Evolutionary conservation across 92 coral and sea anemone genomes (phyloP).

Genomic region (Micromussa lordhowensis): DNA sequence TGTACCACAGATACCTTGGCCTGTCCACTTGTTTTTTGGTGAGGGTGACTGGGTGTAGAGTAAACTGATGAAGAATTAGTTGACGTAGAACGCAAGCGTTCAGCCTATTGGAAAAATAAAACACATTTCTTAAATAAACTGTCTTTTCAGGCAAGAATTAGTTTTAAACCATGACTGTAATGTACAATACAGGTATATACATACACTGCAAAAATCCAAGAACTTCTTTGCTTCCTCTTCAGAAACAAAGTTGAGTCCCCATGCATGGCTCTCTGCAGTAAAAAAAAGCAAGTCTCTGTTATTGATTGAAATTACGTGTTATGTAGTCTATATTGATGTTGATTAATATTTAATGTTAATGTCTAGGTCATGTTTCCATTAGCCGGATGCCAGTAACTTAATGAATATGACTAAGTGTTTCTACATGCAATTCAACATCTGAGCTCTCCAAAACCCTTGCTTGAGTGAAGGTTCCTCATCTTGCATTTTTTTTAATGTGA

Average conservation of each 20-base stretch:
- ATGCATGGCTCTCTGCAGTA: conserved; percentile 80
- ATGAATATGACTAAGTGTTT: no score
- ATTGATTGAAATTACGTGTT: no score
- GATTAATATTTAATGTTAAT: no score
- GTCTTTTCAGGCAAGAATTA: no score
- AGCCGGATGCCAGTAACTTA: no score
- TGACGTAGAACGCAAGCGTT: conserved; percentile 80
- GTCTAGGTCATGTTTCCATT: no score
- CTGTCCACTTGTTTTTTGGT: conserved; percentile 24
- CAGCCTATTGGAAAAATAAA: conserved; percentile 52
- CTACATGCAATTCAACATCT: no score
- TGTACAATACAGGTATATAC: conserved; percentile 27
- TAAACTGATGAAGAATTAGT: conserved; percentile 65
- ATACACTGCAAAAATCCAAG: conserved; percentile 91
- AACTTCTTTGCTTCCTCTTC: conserved; percentile 95
- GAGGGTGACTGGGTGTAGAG: conserved; percentile 33
- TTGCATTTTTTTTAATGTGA: no score
- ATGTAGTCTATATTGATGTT: no score
- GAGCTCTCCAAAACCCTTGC: no score
- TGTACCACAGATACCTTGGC: conserved; percentile 8
- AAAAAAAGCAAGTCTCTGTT: neutral
- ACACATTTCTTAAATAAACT: neutral
- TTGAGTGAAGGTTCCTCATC: no score
- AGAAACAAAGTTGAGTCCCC: conserved; percentile 98
- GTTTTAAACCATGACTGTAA: neutral